These are phyloP conservation scores for Malthinus flaveolus DNA, from an alignment of 2,888 invertebrate species.

Conservation along the genomic window DNA sequence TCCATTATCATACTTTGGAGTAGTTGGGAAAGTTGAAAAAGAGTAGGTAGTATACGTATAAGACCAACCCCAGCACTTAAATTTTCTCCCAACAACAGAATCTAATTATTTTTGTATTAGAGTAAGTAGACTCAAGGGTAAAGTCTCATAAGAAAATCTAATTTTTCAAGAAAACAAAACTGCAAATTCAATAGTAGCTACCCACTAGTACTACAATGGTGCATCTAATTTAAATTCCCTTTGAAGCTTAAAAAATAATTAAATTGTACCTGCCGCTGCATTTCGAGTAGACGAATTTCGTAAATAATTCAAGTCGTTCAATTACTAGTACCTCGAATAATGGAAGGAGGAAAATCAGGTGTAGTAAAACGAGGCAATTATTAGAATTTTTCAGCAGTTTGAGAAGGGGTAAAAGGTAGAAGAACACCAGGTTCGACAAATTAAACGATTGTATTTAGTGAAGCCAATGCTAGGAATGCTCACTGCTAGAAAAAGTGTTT, in stretches of 20 bases:
- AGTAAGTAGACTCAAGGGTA: constrained; percentile 28
- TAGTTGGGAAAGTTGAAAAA: constrained; percentile 14
- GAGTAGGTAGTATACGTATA: constrained; percentile 8
- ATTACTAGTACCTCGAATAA: no score
- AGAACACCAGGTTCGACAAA: no score
- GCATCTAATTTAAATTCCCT: background rate
- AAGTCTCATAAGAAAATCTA: constrained; percentile 25
- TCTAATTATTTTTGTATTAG: constrained; percentile 31
- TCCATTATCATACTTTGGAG: constrained; percentile 22
- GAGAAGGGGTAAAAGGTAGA: no score
- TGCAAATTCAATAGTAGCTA: constrained; percentile 18
- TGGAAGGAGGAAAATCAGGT: no score
- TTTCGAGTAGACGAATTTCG: no score
- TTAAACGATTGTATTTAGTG: no score
- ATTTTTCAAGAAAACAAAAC: constrained; percentile 24
- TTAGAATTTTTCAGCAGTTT: no score
- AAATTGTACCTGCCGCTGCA: background rate
- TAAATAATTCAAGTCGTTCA: no score
- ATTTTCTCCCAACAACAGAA: constrained; percentile 17
- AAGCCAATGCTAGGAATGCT: no score
- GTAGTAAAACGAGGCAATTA: no score
- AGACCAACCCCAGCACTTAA: constrained; percentile 25
- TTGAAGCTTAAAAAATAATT: background rate
- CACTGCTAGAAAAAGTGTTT: no score
- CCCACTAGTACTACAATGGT: background rate